Conservation (phyloP, 2,888 invertebrate genomes). For the Philaethria dido region DNA sequence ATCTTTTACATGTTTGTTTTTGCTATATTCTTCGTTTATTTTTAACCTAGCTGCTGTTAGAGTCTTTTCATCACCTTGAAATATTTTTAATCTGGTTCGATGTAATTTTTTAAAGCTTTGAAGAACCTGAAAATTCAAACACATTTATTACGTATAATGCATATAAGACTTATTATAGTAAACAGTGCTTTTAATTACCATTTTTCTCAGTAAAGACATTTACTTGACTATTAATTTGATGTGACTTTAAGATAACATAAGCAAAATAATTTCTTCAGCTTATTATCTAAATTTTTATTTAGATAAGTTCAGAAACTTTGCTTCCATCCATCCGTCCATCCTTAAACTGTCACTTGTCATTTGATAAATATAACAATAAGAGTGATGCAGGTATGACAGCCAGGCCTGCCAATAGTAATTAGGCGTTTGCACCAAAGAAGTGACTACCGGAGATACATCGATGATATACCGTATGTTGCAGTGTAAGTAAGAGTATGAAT, state of each 20-base stretch:
- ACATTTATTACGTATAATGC: conserved; percentile 20
- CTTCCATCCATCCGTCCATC: no score
- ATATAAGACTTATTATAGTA: not conserved
- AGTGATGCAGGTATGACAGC: no score
- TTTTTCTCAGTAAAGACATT: conserved; percentile 3
- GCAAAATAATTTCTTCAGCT: not conserved
- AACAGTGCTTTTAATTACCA: not conserved
- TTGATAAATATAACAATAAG: no score
- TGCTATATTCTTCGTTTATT: conserved; percentile 90
- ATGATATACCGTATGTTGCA: no score
- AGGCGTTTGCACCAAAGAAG: no score
- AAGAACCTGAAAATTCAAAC: conserved; percentile 82
- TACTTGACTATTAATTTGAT: not conserved
- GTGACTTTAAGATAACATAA: no score
- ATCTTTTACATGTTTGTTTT: conserved; percentile 86
- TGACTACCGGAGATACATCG: no score
- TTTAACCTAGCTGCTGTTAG: conserved; percentile 85
- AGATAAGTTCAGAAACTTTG: no score
- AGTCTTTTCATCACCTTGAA: conserved; percentile 86
- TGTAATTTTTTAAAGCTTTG: conserved; percentile 89
- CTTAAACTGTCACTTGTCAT: no score
- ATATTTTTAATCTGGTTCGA: conserved; percentile 86
- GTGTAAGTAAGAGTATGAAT: no score
- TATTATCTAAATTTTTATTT: not conserved
- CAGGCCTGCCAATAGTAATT: no score